A percentile compares a stretch with the other conserved stretches of the same genome.
These are phyloP conservation scores for Dasypogon diadema DNA, from an alignment of 2,888 invertebrate genomes.

Conservation along the genomic window DNA sequence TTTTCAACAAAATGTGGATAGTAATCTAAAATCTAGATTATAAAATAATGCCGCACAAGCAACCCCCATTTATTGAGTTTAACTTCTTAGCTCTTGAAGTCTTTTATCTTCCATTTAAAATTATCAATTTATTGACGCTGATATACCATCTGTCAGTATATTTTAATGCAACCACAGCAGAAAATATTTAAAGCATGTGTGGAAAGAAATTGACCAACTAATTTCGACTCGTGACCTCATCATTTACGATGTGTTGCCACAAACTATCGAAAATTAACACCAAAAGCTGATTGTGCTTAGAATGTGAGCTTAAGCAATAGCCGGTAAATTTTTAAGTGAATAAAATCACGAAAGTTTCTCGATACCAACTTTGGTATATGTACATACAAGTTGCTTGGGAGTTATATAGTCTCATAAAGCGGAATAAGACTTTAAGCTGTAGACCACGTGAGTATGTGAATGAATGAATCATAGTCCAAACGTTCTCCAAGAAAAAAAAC, in stretches of 20 bases:
- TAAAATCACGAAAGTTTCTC: no score
- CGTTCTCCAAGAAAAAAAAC: no score
- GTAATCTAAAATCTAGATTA: no score
- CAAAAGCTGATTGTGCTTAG: not conserved
- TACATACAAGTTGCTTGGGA: not conserved
- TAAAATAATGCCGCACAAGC: no score
- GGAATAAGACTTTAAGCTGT: not conserved
- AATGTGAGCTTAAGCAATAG: not conserved
- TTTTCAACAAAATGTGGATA: no score
- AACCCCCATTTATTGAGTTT: no score
- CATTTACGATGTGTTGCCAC: constrained; percentile 21
- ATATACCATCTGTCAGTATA: no score
- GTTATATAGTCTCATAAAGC: not conserved
- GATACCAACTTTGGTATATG: not conserved
- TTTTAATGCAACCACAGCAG: no score
- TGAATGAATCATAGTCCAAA: not conserved
- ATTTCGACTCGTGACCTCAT: constrained; percentile 33
- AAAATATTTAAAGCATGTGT: not conserved
- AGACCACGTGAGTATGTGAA: not conserved
- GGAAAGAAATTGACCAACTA: not conserved
- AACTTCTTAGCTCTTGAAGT: no score
- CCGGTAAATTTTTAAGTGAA: not conserved
- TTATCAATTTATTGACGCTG: no score
- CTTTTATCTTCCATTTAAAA: no score
- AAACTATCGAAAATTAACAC: not conserved